These are phyloP conservation scores for Elegia similella DNA, from an alignment of 2,888 invertebrate species.

Conservation along the genomic window DNA sequence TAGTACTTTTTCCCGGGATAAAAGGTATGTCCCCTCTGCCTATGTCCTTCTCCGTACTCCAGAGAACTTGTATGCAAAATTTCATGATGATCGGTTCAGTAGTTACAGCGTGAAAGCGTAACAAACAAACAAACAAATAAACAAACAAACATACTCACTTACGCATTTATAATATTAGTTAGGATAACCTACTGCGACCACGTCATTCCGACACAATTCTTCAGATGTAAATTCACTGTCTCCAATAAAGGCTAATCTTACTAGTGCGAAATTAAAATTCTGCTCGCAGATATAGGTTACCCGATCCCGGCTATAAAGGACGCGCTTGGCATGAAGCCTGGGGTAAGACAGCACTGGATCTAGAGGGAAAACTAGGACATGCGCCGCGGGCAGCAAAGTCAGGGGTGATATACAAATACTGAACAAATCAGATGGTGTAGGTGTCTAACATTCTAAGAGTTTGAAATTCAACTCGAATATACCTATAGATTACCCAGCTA, in stretches of 20 bases:
- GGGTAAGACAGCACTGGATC: background rate
- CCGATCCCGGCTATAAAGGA: background rate
- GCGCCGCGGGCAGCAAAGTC: background rate
- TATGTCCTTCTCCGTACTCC: too few relatives aligned
- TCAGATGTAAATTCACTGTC: background rate
- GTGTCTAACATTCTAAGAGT: too few relatives aligned
- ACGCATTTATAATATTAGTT: too few relatives aligned
- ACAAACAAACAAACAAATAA: background rate
- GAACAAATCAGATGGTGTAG: too few relatives aligned
- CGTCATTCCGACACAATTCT: background rate
- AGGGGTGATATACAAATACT: background rate
- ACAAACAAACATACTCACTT: background rate
- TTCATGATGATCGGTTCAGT: too few relatives aligned
- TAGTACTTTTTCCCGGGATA: too few relatives aligned
- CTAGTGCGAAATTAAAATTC: slow-evolving; percentile 1
- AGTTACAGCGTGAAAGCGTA: too few relatives aligned
- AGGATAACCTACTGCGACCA: background rate
- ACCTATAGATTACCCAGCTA: background rate
- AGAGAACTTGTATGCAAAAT: too few relatives aligned
- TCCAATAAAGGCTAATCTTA: background rate
- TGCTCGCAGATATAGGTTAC: background rate
- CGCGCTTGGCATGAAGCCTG: background rate
- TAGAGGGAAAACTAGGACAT: background rate
- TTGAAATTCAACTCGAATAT: slow-evolving; percentile 1
- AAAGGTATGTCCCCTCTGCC: too few relatives aligned